Base-by-base conservation (phyloP, 1,140 invertebrate genomes). In the Macrobrachium rosenbergii region DNA sequence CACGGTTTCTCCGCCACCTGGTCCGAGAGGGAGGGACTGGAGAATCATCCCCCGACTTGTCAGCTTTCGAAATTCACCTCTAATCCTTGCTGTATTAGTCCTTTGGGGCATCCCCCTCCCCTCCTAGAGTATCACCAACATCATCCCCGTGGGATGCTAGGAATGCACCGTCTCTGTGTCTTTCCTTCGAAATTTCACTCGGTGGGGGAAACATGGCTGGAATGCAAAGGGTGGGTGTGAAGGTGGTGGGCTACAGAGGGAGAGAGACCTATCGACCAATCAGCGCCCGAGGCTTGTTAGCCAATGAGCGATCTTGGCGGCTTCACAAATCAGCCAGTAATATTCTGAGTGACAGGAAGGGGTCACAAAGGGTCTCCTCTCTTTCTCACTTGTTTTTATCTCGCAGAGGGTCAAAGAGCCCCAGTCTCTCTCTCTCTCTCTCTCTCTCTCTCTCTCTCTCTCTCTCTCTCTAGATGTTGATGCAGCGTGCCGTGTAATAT, bases 261-360 rank as follows among this genome's bases (percentile, higher is more conserved):
- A 52, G 52, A 52, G 12, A 52, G 52, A 52, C 52, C 52, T 52
- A 8, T 67, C 8, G 52, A 83, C 82, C 82, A 83, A 83, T 83
- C 69, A 83, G 82, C 69, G 28, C 52, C 62, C 82, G 43, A 21
- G 58, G 21, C 82, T 58, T 63, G 60, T n/a, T 2, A 83, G 73
- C 82, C 82, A 83, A 76, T 83, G 52, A 76, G 69, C 52, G 23
- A 17, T 63, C 69, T 17, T 28, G 16, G 14, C 52, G 69, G 82
- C 23, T 60, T 72, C 43, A 83, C 82, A 83, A 83, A 83, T 83
- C 82, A 83, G 73, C 67, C 64, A 73, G 81, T 83, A 83, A 83
- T 83, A 83, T 83, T 72, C 82, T 63, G 69, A n/a, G 73, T 62
- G 82, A 83, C 82, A 75, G 81, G 69, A 67, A 58, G 28, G 52